phyloP scores from a whole-genome alignment of 2,113 vertebrate genomes.

The Odocoileus virginianus region DNA sequence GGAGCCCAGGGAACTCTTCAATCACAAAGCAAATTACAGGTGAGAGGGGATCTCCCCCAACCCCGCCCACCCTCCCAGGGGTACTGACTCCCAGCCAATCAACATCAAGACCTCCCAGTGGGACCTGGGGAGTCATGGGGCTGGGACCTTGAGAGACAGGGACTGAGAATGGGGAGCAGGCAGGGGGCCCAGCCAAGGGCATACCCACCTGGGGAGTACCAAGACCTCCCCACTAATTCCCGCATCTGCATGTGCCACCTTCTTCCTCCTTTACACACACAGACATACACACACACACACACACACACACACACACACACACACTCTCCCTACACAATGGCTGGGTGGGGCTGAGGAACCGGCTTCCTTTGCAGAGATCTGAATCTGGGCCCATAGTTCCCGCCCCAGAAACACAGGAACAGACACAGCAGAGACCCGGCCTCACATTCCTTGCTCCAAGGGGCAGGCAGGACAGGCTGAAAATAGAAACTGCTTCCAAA shows the following conservation, averaged over 20 bases:
- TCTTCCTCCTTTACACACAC: neutral
- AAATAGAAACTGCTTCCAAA: constrained; percentile 27
- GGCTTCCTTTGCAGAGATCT: constrained; percentile 68
- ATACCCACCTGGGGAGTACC: neutral
- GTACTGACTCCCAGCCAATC: neutral
- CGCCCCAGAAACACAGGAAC: constrained; percentile 38
- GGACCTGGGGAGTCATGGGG: neutral
- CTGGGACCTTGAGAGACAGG: neutral
- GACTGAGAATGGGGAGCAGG: neutral
- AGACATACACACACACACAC: neutral
- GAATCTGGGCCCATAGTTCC: constrained; percentile 60
- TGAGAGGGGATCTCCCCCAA: neutral
- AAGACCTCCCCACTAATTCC: neutral
- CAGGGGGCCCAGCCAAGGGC: neutral
- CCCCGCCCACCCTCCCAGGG: accelerated
- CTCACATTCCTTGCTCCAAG: neutral
- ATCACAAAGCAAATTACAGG: neutral
- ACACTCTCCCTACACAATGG: constrained; percentile 59
- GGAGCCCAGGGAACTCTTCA: neutral
- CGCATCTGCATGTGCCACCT: neutral
- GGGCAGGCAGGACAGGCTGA: constrained; percentile 25
- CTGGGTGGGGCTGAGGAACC: constrained; percentile 64
- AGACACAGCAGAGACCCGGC: neutral
- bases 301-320: neutral
- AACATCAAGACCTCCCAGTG: neutral